Percentiles rank a stretch among this genome's conserved stretches.
These are phyloP conservation scores for Nomada hirtipes DNA, from an alignment of 2,888 invertebrate genomes.

Conservation along the genomic window DNA sequence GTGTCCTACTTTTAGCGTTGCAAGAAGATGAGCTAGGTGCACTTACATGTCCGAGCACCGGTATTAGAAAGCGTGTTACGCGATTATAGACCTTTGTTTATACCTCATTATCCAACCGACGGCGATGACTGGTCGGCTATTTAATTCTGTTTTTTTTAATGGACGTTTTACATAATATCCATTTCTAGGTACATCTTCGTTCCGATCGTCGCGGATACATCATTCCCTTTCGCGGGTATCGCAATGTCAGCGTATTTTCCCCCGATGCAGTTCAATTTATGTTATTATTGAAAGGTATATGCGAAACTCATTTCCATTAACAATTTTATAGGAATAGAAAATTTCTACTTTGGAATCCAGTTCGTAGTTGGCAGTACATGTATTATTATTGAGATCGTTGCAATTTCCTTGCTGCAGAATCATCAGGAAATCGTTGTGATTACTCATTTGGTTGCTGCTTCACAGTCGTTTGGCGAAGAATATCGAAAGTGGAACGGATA, in stretches of 20 bases:
- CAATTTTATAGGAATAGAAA: not conserved
- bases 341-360: not conserved
- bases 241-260: not conserved
- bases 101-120: constrained; percentile 63
- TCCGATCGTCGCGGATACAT: constrained; percentile 1
- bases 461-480: too few relatives aligned
- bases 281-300: not conserved
- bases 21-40: constrained; percentile 40
- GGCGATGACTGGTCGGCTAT: constrained; percentile 65
- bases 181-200: not conserved
- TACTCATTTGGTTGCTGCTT: too few relatives aligned
- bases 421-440: too few relatives aligned
- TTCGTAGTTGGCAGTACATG: too few relatives aligned
- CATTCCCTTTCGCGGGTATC: not conserved
- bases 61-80: constrained; percentile 77
- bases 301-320: not conserved
- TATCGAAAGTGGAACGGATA: too few relatives aligned
- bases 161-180: constrained; percentile 42
- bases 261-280: not conserved
- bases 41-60: constrained; percentile 50
- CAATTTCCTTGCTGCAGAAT: too few relatives aligned
- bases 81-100: constrained; percentile 69
- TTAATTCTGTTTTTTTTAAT: constrained; percentile 50
- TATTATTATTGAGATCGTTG: too few relatives aligned
- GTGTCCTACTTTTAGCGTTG: constrained; percentile 38